phyloP scores from a whole-genome alignment of 2,888 invertebrate genomes.

The Xanthorhoe designata region DNA sequence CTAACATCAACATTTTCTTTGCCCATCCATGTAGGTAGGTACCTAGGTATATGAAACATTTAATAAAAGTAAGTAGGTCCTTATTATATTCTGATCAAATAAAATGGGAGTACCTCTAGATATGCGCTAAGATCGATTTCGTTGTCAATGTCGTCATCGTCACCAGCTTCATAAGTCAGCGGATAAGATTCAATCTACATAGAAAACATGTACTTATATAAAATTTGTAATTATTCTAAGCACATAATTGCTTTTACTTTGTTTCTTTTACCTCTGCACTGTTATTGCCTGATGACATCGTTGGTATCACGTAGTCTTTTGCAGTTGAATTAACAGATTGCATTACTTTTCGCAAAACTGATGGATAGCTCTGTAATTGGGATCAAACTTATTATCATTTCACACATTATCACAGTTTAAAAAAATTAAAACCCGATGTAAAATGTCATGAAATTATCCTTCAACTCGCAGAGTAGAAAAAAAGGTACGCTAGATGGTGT shows the following conservation, averaged over 20 bases:
- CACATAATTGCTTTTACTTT: neutral
- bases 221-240: neutral
- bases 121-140: constrained; percentile 50
- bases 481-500: too few relatives aligned
- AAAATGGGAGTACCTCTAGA: constrained; percentile 54
- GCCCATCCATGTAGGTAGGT: too few relatives aligned
- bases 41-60: too few relatives aligned
- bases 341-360: constrained; percentile 74
- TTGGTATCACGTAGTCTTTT: constrained; percentile 80
- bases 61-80: neutral
- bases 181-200: constrained; percentile 56
- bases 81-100: neutral
- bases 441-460: neutral
- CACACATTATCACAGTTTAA: too few relatives aligned
- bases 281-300: constrained; percentile 59
- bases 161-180: constrained; percentile 65
- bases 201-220: constrained; percentile 1
- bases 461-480: too few relatives aligned
- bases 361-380: constrained; percentile 82
- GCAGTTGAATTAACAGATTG: constrained; percentile 67
- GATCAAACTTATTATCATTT: too few relatives aligned
- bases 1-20: too few relatives aligned
- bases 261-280: constrained; percentile 59
- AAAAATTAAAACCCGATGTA: too few relatives aligned
- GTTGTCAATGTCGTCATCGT: constrained; percentile 61